Base-by-base conservation (phyloP, 2,888 invertebrate species). In the Eupithecia tripunctaria region DNA sequence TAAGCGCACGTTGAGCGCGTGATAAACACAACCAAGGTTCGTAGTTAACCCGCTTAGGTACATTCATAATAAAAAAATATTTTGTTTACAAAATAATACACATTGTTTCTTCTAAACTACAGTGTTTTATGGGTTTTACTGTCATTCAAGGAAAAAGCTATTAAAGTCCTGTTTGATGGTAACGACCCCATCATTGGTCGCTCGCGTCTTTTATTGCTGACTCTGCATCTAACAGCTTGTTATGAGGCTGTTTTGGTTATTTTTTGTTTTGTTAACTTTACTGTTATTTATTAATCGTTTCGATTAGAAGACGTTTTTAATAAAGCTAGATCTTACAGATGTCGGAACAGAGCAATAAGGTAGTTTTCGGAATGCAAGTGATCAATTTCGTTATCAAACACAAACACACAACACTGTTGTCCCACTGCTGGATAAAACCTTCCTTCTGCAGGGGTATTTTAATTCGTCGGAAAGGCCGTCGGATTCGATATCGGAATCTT, bases 111-210 rank as follows among this genome's bases (percentile, higher is more conserved):
- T 32, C 32, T 36, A 36, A 2, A 32, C 18, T 29, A n/a, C 29
- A 8, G 18, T 32, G 29, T 63, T 63, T 63, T n/a, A 63, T n/a
- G 3, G 63, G n/a, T 63, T 63, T 63, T 32, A 63, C 12, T 36
- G n/a, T 63, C 32, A 63, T 63, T 63, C 32, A 36, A 36, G 63
- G 36, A 21, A 36, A 63, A 36, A 2, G 36, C 63, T 56, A 27
- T 63, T 36, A 63, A 62, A 62, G 32, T n/a, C 12, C 36, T 36
- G 18, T 63, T 63, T 36, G 36, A 63, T 63, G 63, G 36, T 63
- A 38, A 63, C 36, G 63, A 63, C 36, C 32, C 63, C 63, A 63
- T 63, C 63, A 21, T 36, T 63, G 63, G 36, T 63, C n/a, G 62
- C 18, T 60, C 29, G 18, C 29, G 25, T 60, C 18, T 63, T 63